Percentiles rank a stretch among this genome's conserved stretches.
phyloP scores from a whole-genome alignment of 2,797 vertebrate species.

The Masticophis lateralis region DNA sequence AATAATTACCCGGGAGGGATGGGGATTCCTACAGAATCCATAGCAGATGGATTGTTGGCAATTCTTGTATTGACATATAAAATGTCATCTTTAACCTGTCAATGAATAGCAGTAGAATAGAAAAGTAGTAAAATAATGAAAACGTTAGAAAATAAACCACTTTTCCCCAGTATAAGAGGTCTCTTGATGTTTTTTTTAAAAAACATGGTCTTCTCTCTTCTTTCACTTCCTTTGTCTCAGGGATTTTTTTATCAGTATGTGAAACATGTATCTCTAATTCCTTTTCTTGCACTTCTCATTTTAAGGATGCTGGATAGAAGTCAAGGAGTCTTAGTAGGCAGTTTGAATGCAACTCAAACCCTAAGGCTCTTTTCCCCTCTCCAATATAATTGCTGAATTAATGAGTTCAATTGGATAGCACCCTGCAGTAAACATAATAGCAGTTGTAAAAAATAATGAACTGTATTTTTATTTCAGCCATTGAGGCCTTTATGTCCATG shows the following conservation, averaged over 20 bases:
- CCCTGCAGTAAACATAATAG: conserved; percentile 66
- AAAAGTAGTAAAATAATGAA: not conserved
- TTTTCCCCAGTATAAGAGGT: conserved; percentile 8
- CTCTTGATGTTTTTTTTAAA: not conserved
- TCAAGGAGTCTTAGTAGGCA: conserved; percentile 54
- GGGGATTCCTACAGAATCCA: not conserved
- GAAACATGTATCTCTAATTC: conserved; percentile 4
- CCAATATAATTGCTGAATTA: conserved; percentile 66
- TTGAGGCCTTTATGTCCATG: conserved; percentile 52
- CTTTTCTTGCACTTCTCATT: conserved; percentile 38
- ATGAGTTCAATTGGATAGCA: conserved; percentile 64
- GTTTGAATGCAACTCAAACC: conserved; percentile 66
- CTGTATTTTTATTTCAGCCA: conserved; percentile 53
- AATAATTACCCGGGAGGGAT: conserved; percentile 44
- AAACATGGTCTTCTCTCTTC: not conserved
- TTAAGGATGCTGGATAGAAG: conserved; percentile 47
- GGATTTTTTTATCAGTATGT: not conserved
- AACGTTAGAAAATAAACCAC: not conserved
- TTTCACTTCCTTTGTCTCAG: not conserved
- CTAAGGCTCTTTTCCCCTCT: conserved; percentile 57
- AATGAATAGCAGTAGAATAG: not conserved
- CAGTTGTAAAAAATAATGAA: conserved; percentile 70
- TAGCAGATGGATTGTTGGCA: not conserved
- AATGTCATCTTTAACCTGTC: not conserved
- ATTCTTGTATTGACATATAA: not conserved